Conservation (phyloP, 2,797 vertebrate species). For the Gambusia yucatana region DNA sequence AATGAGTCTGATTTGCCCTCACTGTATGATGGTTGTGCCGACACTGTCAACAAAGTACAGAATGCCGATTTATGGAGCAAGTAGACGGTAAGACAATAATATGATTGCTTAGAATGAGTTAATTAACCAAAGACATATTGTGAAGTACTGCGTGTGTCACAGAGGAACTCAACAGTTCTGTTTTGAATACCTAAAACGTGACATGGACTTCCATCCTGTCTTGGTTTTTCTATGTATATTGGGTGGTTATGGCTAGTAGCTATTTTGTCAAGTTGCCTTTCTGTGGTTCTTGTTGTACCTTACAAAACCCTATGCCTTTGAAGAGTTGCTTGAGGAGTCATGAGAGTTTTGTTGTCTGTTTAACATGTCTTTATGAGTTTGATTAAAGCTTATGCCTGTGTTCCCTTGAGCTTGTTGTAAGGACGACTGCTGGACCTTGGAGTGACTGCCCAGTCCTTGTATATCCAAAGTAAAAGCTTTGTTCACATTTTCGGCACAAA, state of each 20-base stretch:
- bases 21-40: slow-evolving; percentile 24
- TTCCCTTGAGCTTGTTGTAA: neutral
- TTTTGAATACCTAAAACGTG: neutral
- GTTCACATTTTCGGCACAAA: too few relatives aligned
- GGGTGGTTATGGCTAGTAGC: neutral
- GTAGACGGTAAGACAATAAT: slow-evolving; percentile 57
- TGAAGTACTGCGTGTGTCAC: neutral
- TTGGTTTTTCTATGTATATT: neutral
- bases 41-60: slow-evolving; percentile 15
- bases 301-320: neutral
- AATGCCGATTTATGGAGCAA: slow-evolving; percentile 22
- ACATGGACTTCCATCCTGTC: neutral
- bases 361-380: neutral
- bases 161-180: neutral
- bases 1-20: slow-evolving; percentile 34
- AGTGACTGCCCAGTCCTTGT: neutral
- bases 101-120: neutral
- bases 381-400: too few relatives aligned
- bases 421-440: neutral
- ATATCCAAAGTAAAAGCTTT: neutral
- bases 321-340: too few relatives aligned
- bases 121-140: slow-evolving; percentile 2
- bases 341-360: neutral
- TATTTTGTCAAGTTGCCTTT: neutral
- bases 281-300: neutral